Percentiles rank a stretch among this genome's conserved stretches.
These are phyloP conservation scores for Nomada ferruginata DNA, from an alignment of 2,888 invertebrate genomes.

Conservation along the genomic window DNA sequence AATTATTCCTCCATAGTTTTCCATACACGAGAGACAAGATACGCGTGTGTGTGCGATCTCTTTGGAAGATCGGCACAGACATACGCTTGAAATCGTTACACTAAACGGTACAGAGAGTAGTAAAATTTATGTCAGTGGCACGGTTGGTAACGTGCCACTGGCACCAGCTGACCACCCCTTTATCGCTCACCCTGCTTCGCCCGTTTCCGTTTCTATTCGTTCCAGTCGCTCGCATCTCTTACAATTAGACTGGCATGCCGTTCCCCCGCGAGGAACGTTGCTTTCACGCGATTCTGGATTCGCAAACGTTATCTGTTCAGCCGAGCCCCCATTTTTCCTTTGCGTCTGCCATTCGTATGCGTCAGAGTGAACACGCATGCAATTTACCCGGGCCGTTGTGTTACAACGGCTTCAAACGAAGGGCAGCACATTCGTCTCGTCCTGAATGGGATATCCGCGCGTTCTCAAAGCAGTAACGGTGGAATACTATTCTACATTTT, in stretches of 20 bases:
- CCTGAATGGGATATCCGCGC: neutral
- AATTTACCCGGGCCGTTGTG: conserved; percentile 41
- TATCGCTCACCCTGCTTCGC: conserved; percentile 31
- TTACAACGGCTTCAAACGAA: conserved; percentile 34
- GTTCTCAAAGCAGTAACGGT: neutral
- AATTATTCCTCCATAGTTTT: conserved; percentile 37
- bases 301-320: conserved; percentile 16
- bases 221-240: neutral
- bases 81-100: conserved; percentile 24
- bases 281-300: neutral
- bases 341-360: conserved; percentile 42
- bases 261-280: neutral
- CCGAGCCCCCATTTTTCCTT: conserved; percentile 16
- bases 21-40: conserved; percentile 34
- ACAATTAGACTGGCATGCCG: neutral
- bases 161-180: conserved; percentile 50
- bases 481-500: neutral
- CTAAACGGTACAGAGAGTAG: conserved; percentile 19
- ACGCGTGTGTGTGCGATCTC: conserved; percentile 19
- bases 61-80: conserved; percentile 36
- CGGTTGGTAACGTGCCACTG: conserved; percentile 50
- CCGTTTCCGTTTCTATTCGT: conserved; percentile 33
- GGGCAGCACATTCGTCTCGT: conserved; percentile 38
- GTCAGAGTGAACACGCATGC: conserved; percentile 38
- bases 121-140: conserved; percentile 43